phyloP scores from a whole-genome alignment of 2,888 invertebrate genomes.

The Sphaerophoria taeniata region DNA sequence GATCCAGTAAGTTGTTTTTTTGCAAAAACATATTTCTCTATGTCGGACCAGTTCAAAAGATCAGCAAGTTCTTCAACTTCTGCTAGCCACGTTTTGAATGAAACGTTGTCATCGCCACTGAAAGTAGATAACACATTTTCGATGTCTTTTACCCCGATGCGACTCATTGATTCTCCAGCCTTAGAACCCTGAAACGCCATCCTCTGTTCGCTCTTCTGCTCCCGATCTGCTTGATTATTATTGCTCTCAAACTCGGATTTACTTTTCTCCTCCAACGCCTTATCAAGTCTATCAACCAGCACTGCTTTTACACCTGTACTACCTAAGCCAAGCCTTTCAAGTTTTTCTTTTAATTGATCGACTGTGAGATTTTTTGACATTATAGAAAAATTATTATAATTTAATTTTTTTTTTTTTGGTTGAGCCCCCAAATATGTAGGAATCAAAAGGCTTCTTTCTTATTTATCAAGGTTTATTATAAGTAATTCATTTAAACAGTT shows the following conservation, averaged over 20 bases:
- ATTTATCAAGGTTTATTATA: too few relatives aligned
- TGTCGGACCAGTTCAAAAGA: too few relatives aligned
- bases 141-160: not conserved
- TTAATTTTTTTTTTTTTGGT: too few relatives aligned
- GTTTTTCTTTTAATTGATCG: not conserved
- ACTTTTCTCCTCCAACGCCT: not conserved
- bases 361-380: conserved; percentile 10
- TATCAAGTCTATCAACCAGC: not conserved
- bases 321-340: not conserved
- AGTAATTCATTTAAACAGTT: too few relatives aligned
- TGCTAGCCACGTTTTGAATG: conserved; percentile 12
- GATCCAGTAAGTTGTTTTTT: not conserved
- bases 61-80: too few relatives aligned
- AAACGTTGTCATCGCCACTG: conserved; percentile 29
- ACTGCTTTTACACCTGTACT: not conserved
- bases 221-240: too few relatives aligned
- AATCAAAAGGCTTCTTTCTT: too few relatives aligned
- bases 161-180: not conserved
- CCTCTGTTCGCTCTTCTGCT: too few relatives aligned
- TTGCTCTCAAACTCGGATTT: not conserved
- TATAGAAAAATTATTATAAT: too few relatives aligned
- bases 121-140: conserved; percentile 13
- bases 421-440: too few relatives aligned
- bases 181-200: too few relatives aligned
- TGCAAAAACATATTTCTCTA: too few relatives aligned